Evolutionary conservation across 2,888 invertebrate species (phyloP), one percentile per base, ranked within the genome.

Genomic region (Agrilus cyanescens): DNA sequence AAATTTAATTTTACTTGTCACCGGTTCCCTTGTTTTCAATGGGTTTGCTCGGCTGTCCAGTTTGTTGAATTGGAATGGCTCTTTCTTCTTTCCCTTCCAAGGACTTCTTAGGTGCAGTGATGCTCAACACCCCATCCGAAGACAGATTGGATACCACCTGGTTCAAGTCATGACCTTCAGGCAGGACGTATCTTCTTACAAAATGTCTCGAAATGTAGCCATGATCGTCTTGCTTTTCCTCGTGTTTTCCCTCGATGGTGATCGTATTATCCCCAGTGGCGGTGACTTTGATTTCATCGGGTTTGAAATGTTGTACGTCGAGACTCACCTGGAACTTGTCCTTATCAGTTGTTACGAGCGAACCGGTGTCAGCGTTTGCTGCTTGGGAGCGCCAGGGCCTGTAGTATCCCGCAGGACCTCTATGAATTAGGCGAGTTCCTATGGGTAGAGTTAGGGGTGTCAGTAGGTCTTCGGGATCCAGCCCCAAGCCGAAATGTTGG

Each of bases 151-250:
- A 85, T 45, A 76, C 74, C 3, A 87, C 79, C 32, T 78, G 72
- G 43, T 76, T 75, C 3, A 82, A 73, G 40, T 86, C 81, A 42
- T 80, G 81, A 0, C 79, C 82, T 52, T 80, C 76, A 0, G 87
- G 87, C 38, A 87, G 59, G 38, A 75, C 58, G 59, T 85, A 87
- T 44, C 81, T 73, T 29, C 87, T 71, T 47, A 79, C 75, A 54
- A 86, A 86, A 51, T 85, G 82, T 41, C 85, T 73, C 32, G 80
- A 76, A 7, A 85, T 76, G 61, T 73, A 80, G 0, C 85, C 85
- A 52, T 80, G 79, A n/a, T 79, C 75, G 50, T 84, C 83, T 34
- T 75, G 74, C 52, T 79, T 80, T 48, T 86, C 78, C 54, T 84
- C 83, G 57, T 83, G 86, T 58, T 79, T 84, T 0, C 81, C 86